Evolutionary conservation across 2,113 vertebrate species (phyloP), one percentile per base, ranked within the genome.

Genomic region (Toxostoma redivivum): DNA sequence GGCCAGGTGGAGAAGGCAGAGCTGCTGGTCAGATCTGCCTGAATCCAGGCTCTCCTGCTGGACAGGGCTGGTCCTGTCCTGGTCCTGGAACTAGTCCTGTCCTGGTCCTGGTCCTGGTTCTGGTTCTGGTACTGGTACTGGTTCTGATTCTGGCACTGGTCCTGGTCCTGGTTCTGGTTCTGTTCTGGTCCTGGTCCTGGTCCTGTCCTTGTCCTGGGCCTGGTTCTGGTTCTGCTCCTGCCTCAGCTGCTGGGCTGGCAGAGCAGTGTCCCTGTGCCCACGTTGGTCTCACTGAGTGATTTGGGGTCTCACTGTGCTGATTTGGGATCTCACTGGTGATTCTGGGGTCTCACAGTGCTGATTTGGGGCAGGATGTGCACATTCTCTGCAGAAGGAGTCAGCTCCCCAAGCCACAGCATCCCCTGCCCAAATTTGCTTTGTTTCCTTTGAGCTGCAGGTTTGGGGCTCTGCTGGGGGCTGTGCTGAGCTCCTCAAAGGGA

Each of bases 161-260:
- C 1, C 8, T 53, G 21, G 1, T 10, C 1, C 61, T 62, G 30
- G 4, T 18, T 1, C 7, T 25, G 25, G 1, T 48, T 2, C 33
- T 65, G 0, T 31, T 4, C 8, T 50, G 24, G 3, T 51, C 0
- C 20, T 38, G 28, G 0, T 74, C 3, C 6, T 37, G 27, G 0
- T 44, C 2, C 18, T 35, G 14, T 21, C 10, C 22, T 19, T 11
- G 22, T 47, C 22, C 47, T 47, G 47, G 21, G 22, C 11, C 45
- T 45, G 45, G 11, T 47, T 3, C 45, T 21, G 20, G 44, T 45
- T 11, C 20, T 21, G 22, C 14, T 42, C 40, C 40, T 42, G 40
- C 40, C 15, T 15, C 40, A 42, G 5, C 40, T 42, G 5, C 40
- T 42, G 40, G 40, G 40, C 40, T 40, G 40, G 40, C 40, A 40